These are phyloP conservation scores for Neogobius melanostomus DNA, from an alignment of 2,113 vertebrate genomes.

Conservation along the genomic window DNA sequence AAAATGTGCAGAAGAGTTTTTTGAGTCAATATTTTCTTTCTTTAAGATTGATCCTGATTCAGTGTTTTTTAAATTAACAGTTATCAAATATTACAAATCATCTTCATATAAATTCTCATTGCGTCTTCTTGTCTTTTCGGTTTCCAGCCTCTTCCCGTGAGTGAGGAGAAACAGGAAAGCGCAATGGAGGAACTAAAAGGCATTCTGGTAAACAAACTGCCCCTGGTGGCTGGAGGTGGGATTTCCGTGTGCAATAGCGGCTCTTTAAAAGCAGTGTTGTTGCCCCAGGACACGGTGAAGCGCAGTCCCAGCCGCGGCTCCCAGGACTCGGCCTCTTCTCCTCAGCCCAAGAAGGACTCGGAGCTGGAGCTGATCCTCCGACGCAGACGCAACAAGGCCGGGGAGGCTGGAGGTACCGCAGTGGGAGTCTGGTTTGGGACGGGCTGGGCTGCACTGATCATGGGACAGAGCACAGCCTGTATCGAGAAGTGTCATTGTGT, in stretches of 20 bases:
- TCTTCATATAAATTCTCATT: background rate
- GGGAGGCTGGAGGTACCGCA: slow-evolving; percentile 66
- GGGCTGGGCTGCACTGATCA: no score
- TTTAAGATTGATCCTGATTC: no score
- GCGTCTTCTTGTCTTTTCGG: background rate
- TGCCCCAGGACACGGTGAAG: slow-evolving; percentile 77
- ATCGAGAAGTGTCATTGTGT: no score
- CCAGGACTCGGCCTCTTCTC: slow-evolving; percentile 59
- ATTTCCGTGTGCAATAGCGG: background rate
- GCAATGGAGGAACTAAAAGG: slow-evolving; percentile 84
- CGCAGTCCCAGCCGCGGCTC: slow-evolving; percentile 79
- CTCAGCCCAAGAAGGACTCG: slow-evolving; percentile 73
- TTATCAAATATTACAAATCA: no score
- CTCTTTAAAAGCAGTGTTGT: background rate
- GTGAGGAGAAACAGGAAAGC: slow-evolving; percentile 80
- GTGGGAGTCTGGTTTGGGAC: background rate
- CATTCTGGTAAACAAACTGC: slow-evolving; percentile 73
- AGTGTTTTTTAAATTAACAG: no score
- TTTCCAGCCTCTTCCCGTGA: slow-evolving; percentile 40
- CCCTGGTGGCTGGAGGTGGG: background rate
- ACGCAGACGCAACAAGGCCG: slow-evolving; percentile 78
- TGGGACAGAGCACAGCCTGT: no score
- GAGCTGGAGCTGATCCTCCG: slow-evolving; percentile 82
- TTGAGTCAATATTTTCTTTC: no score
- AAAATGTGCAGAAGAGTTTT: no score